A percentile compares a stretch with the other conserved stretches of the same genome.
These are phyloP conservation scores for Centropristis striata DNA, from an alignment of 2,113 vertebrate genomes.

Conservation along the genomic window DNA sequence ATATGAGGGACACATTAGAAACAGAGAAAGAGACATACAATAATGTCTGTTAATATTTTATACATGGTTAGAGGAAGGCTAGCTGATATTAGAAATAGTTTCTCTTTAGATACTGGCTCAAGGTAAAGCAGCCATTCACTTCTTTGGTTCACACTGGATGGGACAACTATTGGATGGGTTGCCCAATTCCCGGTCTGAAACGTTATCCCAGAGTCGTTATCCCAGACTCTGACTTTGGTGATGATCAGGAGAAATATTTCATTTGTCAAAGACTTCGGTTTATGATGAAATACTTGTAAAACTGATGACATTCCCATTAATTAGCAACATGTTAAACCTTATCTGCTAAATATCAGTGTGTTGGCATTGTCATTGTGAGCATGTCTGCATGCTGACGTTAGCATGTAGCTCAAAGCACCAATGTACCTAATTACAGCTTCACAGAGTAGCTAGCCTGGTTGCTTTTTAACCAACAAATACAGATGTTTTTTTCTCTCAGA, in stretches of 20 bases:
- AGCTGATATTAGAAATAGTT: background rate
- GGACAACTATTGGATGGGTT: background rate
- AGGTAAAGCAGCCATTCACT: too few species aligned
- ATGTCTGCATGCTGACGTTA: background rate
- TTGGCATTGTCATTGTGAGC: background rate
- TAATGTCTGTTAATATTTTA: background rate
- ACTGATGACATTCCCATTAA: background rate
- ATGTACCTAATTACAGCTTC: background rate
- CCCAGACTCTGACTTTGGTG: background rate
- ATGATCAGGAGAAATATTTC: background rate
- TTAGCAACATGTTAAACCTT: background rate
- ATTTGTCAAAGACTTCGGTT: background rate
- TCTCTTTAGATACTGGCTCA: background rate
- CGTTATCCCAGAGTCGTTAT: background rate
- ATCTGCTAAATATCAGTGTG: background rate
- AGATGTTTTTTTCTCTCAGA: background rate
- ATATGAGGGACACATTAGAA: background rate
- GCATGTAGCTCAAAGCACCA: background rate
- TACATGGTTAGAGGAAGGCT: background rate
- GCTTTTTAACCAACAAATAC: background rate
- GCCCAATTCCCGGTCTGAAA: background rate
- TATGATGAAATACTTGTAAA: background rate
- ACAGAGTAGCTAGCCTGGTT: background rate
- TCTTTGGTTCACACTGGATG: background rate
- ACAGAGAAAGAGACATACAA: background rate